Evolutionary conservation across 2,888 invertebrate species (phyloP), one percentile per base, ranked within the genome.

Genomic region (Lamproptera curius): DNA sequence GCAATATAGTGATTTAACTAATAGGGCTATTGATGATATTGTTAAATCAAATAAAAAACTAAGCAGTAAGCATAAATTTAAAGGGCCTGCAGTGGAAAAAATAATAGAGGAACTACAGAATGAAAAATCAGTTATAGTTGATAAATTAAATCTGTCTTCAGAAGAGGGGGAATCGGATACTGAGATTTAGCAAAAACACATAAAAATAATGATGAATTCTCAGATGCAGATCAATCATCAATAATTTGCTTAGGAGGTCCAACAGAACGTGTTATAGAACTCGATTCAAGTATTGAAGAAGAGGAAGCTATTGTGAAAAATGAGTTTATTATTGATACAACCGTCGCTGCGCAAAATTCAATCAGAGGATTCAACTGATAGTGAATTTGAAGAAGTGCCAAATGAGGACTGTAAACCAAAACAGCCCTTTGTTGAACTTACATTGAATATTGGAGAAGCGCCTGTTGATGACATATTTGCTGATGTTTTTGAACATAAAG

Each of bases 1-100:
- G 67, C 94, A 95, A 73, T 92, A 94, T 60, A 93, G 91, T 60
- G 94, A 92, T 52, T 89, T 95, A 61, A 92, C 94, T 39, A 90
- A 92, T 55, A 90, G 89, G 53, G 92, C 93, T 65, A 92, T 95
- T 52, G 76, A 88, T 23, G 80, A 89, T 59, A 88, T 93, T 46
- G 78, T 92, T 54, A 56, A 61, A 33, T 57, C 62, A 31, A 73
- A 68, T 54, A 63, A 51, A 47, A 55, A 49, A 5, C n/a, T n/a
- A 49, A 56, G 42, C 14, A 50, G 47, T 31, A 77, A 71, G 62
- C 58, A 45, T 35, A 77, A 74, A 66, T 36, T 46, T 10, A 75
- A 69, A 48, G 50, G 54, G 26, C 57, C 63, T 6, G 70, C 66
- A 52, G 54, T 79, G n/a, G 65, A 80, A 56, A 58, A 76, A 53